Conservation (phyloP, 2,797 vertebrate species). For the Eutrigla gurnardus region DNA sequence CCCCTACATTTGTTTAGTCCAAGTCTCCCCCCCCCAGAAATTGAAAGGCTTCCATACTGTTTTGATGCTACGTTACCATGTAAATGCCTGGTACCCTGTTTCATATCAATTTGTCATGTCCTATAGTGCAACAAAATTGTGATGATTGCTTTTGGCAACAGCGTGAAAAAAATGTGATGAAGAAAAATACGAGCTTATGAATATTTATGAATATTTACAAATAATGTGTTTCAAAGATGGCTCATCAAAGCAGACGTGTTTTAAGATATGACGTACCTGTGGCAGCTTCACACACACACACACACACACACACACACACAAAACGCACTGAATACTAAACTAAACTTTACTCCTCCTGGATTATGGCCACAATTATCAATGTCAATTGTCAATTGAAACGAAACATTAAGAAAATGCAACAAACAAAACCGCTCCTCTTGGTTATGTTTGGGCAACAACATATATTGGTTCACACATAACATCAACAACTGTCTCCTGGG, state of each 20-base stretch:
- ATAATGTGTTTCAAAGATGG: conserved; percentile 26
- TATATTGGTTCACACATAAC: neutral
- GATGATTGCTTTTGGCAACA: neutral
- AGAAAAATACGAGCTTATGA: neutral
- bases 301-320: neutral
- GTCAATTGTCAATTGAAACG: neutral
- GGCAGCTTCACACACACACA: neutral
- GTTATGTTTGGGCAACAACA: neutral
- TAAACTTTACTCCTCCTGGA: neutral
- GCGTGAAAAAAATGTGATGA: neutral
- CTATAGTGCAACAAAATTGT: neutral
- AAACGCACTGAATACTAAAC: conserved; percentile 5
- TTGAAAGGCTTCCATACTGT: neutral
- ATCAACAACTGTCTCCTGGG: neutral
- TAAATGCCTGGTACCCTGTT: neutral
- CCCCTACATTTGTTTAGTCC: neutral
- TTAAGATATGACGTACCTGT: conserved; percentile 23
- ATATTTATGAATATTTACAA: conserved; percentile 22
- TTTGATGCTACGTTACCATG: neutral
- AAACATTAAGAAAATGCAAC: too few relatives aligned
- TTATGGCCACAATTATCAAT: neutral
- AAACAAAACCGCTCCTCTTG: neutral
- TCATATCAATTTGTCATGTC: neutral
- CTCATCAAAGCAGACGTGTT: conserved; percentile 35
- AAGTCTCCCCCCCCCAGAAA: neutral